Base-by-base conservation (phyloP, 2,888 invertebrate species). In the Leptopilina drosophilae region DNA sequence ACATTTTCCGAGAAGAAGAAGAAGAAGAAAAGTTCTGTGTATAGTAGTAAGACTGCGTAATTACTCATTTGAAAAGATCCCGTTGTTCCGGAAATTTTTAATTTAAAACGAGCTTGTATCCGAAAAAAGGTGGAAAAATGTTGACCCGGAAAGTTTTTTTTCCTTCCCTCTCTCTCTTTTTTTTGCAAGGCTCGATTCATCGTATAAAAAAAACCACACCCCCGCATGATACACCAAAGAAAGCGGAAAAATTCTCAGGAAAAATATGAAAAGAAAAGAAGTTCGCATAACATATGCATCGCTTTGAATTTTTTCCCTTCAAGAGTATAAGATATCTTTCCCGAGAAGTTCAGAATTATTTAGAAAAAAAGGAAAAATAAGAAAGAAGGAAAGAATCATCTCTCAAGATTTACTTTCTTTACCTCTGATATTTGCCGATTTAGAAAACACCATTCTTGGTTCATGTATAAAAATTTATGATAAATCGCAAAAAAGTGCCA, bases 11-110 rank as follows among this genome's bases (percentile, higher is more conserved):
- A 42, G 42, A 42, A 42, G 42, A 20, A 20, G 20, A 20, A 20
- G 42, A 40, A 14, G n/a, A 56, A 12, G 67, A 20, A 73, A 33
- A 49, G 53, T 62, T 20, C 20, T 20, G 15, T 42, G 8, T 33
- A 33, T 33, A 33, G 33, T 20, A 62, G 62, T 20, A 4, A 49
- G 53, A 53, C 49, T 69, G 14, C 49, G 53, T 56, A 73, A 73
- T 73, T 73, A 73, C 56, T 56, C 56, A 56, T 56, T 73, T 56
- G n/a, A 73, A 73, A 73, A 73, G 73, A n/a, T 15, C 42, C 14
- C 56, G 56, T 73, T 73, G 56, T 53, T 73, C 73, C 7, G 56
- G 56, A 73, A 73, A 73, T n/a, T 11, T 9, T 14, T 56, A 56
- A 73, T 56, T 73, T 73, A 73, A 56, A 73, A 33, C 73, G 33